Conservation (phyloP, 2,888 invertebrate genomes). For the Drosophila longiperda region DNA sequence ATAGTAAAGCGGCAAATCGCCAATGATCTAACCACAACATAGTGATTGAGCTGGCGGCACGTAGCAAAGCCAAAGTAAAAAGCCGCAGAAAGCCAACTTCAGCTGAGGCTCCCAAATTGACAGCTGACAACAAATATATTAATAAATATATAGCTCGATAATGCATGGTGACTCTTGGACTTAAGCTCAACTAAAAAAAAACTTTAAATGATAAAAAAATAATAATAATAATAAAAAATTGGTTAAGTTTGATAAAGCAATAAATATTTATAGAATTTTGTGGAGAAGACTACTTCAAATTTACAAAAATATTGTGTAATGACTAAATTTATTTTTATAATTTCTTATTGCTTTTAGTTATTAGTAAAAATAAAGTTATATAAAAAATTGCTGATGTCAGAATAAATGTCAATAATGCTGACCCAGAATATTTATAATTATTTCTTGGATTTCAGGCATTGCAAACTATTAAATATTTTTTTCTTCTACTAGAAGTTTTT, state of each 20-base stretch:
- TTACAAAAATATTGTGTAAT: background rate
- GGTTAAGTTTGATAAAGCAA: background rate
- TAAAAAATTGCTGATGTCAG: too few relatives aligned
- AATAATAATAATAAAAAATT: background rate
- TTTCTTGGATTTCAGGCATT: background rate
- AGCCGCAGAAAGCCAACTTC: slow-evolving; percentile 31
- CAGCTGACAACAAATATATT: slow-evolving; percentile 9
- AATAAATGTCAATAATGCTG: too few relatives aligned
- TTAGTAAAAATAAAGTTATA: background rate
- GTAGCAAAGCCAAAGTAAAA: slow-evolving; percentile 30
- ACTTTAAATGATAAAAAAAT: background rate
- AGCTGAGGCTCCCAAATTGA: slow-evolving; percentile 32
- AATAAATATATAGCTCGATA: background rate
- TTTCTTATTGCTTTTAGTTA: background rate
- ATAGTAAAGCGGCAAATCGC: slow-evolving; percentile 43
- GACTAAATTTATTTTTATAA: too few relatives aligned
- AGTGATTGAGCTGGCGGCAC: slow-evolving; percentile 24
- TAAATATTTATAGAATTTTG: background rate
- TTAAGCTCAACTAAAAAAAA: background rate
- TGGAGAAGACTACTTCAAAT: background rate
- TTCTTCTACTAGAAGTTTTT: background rate
- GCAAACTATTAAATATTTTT: background rate
- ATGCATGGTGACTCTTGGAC: slow-evolving; percentile 2
- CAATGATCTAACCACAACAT: slow-evolving; percentile 63
- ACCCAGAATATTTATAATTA: too few relatives aligned